A percentile compares a stretch with the other conserved stretches of the same genome.
These are phyloP conservation scores for Orthosia gracilis DNA, from an alignment of 2,888 invertebrate species.

Conservation along the genomic window DNA sequence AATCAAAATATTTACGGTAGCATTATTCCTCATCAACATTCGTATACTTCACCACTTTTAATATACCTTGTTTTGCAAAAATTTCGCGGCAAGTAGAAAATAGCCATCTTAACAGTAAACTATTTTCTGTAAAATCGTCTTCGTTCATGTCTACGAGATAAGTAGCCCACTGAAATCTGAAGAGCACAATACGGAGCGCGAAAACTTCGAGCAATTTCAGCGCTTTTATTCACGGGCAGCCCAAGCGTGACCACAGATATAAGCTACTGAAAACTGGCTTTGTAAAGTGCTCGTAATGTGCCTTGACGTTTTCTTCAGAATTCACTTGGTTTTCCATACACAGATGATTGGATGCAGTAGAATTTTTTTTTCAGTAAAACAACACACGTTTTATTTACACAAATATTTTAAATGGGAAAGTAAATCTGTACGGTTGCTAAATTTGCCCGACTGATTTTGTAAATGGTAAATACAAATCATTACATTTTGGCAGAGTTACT, in stretches of 20 bases:
- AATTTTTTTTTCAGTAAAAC: background rate
- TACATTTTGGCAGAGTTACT: background rate
- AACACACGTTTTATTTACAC: background rate
- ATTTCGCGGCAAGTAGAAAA: slow-evolving; percentile 22
- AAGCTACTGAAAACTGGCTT: slow-evolving; percentile 24
- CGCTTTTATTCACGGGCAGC: slow-evolving; percentile 44
- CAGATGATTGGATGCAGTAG: background rate
- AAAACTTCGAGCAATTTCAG: slow-evolving; percentile 46
- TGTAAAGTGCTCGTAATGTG: slow-evolving; percentile 5
- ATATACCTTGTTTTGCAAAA: slow-evolving; percentile 9
- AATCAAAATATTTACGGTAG: background rate
- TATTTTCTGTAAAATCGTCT: slow-evolving; percentile 37
- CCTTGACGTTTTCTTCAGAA: background rate
- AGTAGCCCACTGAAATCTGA: slow-evolving; percentile 53
- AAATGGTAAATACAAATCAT: background rate
- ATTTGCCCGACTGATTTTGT: background rate
- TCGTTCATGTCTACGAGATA: slow-evolving; percentile 47
- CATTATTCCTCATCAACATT: background rate
- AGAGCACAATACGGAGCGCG: slow-evolving; percentile 49
- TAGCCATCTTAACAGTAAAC: slow-evolving; percentile 19
- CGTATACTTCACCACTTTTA: background rate
- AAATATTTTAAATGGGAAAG: background rate
- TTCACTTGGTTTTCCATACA: background rate
- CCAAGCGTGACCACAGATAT: slow-evolving; percentile 42
- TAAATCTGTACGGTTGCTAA: background rate